Conservation (phyloP, 1,140 invertebrate genomes). For the Zeugodacus cucurbitae region DNA sequence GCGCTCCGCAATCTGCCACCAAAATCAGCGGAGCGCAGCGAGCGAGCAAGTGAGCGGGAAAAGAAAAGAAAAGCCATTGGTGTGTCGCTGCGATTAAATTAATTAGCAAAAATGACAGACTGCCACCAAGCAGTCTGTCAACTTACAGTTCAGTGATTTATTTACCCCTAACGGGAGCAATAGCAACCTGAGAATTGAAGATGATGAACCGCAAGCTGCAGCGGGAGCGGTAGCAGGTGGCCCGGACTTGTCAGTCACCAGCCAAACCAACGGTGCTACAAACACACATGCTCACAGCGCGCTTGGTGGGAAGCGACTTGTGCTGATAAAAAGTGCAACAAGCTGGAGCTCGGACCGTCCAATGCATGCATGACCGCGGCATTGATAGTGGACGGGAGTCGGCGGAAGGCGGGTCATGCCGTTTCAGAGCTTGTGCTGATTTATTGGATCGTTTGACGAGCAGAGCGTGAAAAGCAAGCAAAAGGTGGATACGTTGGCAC, state of each 20-base stretch:
- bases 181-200: slow-evolving; percentile 19
- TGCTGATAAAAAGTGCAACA: not conserved
- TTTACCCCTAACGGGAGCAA: slow-evolving; percentile 21
- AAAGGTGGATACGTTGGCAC: not conserved
- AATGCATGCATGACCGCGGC: not conserved
- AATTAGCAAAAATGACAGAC: slow-evolving; percentile 36
- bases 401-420: not conserved
- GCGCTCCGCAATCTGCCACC: not conserved
- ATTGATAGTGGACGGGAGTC: not conserved
- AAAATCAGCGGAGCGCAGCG: not conserved
- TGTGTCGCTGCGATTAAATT: slow-evolving; percentile 35
- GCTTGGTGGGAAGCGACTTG: not conserved
- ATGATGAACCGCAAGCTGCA: not conserved
- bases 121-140: slow-evolving; percentile 35
- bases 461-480: not conserved
- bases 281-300: not conserved
- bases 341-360: no score
- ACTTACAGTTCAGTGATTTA: slow-evolving; percentile 39
- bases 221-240: not conserved
- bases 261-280: not conserved
- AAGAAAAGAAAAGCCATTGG: slow-evolving; percentile 20
- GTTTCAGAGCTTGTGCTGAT: not conserved
- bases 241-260: not conserved
- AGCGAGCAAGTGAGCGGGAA: not conserved
- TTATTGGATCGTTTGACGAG: slow-evolving; percentile 5